phyloP scores from a whole-genome alignment of 2,113 vertebrate genomes.

The Plotosus lineatus region DNA sequence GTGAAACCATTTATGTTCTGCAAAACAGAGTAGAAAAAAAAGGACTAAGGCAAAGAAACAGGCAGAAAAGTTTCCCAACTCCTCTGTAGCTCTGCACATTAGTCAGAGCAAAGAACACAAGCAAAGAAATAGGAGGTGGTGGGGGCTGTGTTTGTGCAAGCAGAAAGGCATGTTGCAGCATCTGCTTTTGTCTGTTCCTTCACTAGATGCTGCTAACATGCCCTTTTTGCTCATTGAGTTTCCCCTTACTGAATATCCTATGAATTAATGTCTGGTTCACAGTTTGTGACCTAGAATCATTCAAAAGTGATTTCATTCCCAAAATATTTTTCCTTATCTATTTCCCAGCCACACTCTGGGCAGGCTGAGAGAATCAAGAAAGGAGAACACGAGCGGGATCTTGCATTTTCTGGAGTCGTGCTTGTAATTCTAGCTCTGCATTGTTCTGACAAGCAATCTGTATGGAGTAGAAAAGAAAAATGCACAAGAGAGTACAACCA shows the following conservation, averaged over 20 bases:
- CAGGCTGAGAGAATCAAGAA: background rate
- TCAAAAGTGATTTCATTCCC: background rate
- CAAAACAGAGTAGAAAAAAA: conserved; percentile 34
- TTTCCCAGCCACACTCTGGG: background rate
- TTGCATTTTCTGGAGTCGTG: conserved; percentile 27
- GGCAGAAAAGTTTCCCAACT: conserved; percentile 43
- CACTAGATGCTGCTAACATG: conserved; percentile 77
- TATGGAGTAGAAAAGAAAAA: conserved; percentile 50
- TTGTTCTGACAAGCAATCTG: conserved; percentile 54
- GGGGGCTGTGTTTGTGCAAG: conserved; percentile 15
- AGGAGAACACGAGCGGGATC: conserved; percentile 14
- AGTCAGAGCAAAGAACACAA: conserved; percentile 46
- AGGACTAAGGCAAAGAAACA: conserved; percentile 37
- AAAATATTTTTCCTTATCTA: conserved; percentile 24
- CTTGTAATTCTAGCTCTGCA: conserved; percentile 42
- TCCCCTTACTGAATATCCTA: conserved; percentile 25
- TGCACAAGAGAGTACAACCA: conserved; percentile 46
- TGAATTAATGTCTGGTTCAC: conserved; percentile 1
- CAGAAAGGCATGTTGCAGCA: conserved; percentile 54
- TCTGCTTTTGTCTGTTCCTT: conserved; percentile 72
- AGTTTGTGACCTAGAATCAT: conserved; percentile 20
- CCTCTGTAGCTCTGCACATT: conserved; percentile 38
- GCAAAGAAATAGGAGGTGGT: conserved; percentile 25
- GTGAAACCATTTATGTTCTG: conserved; percentile 39
- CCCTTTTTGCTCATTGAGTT: conserved; percentile 60